phyloP scores from a whole-genome alignment of 2,888 invertebrate species.

The Lamellibrachia columna region DNA sequence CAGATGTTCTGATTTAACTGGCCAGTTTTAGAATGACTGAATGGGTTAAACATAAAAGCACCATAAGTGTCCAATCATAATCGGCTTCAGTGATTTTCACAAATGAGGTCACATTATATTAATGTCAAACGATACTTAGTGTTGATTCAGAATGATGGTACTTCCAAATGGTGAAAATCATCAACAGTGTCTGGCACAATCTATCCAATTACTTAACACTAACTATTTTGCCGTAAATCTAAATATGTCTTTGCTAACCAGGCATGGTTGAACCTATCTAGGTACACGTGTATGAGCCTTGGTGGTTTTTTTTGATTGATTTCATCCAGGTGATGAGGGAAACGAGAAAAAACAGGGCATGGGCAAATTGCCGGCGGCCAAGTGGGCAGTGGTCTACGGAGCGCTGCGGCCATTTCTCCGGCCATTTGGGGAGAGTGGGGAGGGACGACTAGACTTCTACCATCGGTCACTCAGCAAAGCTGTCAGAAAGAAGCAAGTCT shows the following conservation, averaged over 20 bases:
- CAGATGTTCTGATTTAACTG: too few relatives aligned
- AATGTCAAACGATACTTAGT: too few relatives aligned
- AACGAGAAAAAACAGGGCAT: background rate
- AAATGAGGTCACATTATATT: too few relatives aligned
- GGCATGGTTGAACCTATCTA: background rate
- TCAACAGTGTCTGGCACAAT: too few relatives aligned
- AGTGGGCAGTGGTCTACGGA: slow-evolving; percentile 59
- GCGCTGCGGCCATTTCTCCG: slow-evolving; percentile 59
- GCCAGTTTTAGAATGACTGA: too few relatives aligned
- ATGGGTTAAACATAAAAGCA: too few relatives aligned
- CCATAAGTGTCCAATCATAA: too few relatives aligned
- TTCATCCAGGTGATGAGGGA: slow-evolving; percentile 13
- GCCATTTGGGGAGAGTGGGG: slow-evolving; percentile 61
- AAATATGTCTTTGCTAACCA: background rate
- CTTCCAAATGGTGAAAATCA: too few relatives aligned
- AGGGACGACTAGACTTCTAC: slow-evolving; percentile 63
- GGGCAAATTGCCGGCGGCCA: slow-evolving; percentile 49
- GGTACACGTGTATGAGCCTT: background rate
- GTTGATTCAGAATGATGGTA: too few relatives aligned
- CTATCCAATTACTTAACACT: too few relatives aligned
- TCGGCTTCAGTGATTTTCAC: too few relatives aligned
- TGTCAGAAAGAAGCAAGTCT: slow-evolving; percentile 59
- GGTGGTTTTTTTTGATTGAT: background rate
- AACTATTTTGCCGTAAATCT: background rate
- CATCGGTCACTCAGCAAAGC: slow-evolving; percentile 63